Evolutionary conservation across 2,888 invertebrate species (phyloP).

Genomic region (Hedya salicella): DNA sequence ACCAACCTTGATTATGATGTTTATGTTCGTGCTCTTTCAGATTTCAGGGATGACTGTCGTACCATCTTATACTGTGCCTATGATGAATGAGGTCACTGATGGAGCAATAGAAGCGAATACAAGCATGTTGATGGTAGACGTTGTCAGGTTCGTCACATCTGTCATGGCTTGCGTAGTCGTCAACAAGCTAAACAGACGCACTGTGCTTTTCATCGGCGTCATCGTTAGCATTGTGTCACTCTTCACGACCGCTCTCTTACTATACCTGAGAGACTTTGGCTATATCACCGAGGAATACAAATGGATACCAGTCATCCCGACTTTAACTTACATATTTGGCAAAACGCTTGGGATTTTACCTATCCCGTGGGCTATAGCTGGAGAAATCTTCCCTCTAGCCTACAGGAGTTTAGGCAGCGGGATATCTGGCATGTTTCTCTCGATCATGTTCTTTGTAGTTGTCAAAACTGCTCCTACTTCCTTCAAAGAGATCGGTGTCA

Average conservation of each 20-base stretch:
- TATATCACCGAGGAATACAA: constrained; percentile 65
- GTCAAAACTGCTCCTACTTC: constrained; percentile 87
- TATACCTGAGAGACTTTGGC: constrained; percentile 70
- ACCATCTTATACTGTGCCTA: constrained; percentile 87
- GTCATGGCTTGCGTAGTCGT: constrained; percentile 86
- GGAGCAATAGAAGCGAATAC: constrained; percentile 85
- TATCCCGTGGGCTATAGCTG: constrained; percentile 89
- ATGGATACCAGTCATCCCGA: constrained; percentile 79
- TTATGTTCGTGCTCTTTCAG: constrained; percentile 88
- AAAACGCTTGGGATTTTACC: constrained; percentile 86
- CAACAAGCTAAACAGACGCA: constrained; percentile 85
- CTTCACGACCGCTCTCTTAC: constrained; percentile 73
- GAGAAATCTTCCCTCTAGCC: constrained; percentile 87
- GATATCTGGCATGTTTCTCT: constrained; percentile 86
- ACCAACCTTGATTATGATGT: constrained; percentile 86
- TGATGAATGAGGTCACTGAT: constrained; percentile 85
- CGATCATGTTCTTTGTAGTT: constrained; percentile 86
- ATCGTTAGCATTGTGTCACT: constrained; percentile 85
- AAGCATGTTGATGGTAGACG: constrained; percentile 87
- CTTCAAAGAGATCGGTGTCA: constrained; percentile 80
- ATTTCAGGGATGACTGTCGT: constrained; percentile 89
- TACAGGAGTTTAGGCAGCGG: constrained; percentile 88
- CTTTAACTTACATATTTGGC: constrained; percentile 84
- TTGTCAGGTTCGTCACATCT: constrained; percentile 85
- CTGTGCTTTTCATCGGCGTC: constrained; percentile 86